A percentile compares a stretch with the other conserved stretches of the same genome.
Evolutionary conservation across 2,888 invertebrate genomes (phyloP).

Genomic region (Apamea epomidion): DNA sequence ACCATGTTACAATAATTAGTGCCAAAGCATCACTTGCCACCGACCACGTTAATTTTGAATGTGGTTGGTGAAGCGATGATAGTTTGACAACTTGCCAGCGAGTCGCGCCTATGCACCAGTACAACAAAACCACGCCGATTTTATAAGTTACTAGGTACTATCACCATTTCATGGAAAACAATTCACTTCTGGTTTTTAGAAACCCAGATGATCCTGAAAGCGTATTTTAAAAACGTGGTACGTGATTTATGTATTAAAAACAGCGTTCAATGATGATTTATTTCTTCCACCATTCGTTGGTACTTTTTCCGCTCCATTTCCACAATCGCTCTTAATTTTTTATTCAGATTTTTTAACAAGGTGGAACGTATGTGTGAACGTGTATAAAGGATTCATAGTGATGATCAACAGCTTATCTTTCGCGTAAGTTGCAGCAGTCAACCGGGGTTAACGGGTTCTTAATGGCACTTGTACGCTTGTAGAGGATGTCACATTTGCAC

Average conservation of each 20-base stretch:
- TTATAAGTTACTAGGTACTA: background rate
- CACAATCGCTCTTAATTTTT: constrained; percentile 11
- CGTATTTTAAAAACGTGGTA: constrained; percentile 20
- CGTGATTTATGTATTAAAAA: constrained; percentile 34
- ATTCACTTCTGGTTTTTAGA: constrained; percentile 15
- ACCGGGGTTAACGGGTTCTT: constrained; percentile 61
- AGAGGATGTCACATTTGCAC: constrained; percentile 41
- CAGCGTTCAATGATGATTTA: constrained; percentile 47
- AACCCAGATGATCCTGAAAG: constrained; percentile 10
- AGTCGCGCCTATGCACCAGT: constrained; percentile 8
- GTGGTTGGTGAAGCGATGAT: constrained; percentile 28
- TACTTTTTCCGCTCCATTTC: constrained; percentile 44
- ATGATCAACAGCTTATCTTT: constrained; percentile 51
- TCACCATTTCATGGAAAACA: background rate
- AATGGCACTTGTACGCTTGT: constrained; percentile 54
- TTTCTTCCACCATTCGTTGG: constrained; percentile 18
- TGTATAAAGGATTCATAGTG: constrained; percentile 31
- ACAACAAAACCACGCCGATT: constrained; percentile 3
- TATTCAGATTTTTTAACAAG: constrained; percentile 7
- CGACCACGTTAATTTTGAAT: constrained; percentile 26
- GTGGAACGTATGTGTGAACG: background rate
- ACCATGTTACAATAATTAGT: constrained; percentile 30
- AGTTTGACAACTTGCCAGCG: constrained; percentile 51
- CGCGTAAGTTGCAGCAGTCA: constrained; percentile 48
- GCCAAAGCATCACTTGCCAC: constrained; percentile 11